phyloP scores from a whole-genome alignment of 2,113 vertebrate species.

The Callorhinus ursinus region DNA sequence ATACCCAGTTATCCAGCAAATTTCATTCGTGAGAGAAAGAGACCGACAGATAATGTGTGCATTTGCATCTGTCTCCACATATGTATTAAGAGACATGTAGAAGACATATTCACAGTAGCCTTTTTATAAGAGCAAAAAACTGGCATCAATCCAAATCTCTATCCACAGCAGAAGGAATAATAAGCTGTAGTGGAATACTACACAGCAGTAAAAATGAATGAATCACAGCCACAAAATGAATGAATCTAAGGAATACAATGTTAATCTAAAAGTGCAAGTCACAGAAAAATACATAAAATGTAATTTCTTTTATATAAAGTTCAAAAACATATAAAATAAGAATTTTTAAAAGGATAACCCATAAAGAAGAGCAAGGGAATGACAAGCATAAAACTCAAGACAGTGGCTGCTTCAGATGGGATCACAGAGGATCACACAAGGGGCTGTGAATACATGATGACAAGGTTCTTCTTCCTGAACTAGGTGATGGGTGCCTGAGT shows the following conservation, averaged over 20 bases:
- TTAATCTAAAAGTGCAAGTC: constrained; percentile 47
- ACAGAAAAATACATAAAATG: constrained; percentile 8
- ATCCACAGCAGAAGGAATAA: neutral
- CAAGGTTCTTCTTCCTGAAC: neutral
- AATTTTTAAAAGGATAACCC: neutral
- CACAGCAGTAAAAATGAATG: constrained; percentile 18
- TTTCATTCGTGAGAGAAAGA: neutral
- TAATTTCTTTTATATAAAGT: neutral
- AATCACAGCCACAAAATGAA: neutral
- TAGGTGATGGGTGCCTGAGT: neutral
- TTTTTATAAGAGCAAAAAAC: neutral
- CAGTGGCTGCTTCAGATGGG: neutral
- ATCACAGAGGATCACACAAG: neutral
- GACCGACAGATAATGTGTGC: neutral
- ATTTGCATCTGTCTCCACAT: neutral
- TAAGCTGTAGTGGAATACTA: neutral
- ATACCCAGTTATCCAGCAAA: neutral
- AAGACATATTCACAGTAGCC: neutral
- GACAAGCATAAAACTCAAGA: neutral
- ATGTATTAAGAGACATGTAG: neutral
- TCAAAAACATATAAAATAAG: constrained; percentile 31
- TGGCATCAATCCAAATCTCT: neutral
- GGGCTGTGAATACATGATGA: neutral
- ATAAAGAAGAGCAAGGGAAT: neutral
- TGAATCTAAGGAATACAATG: neutral